Evolutionary conservation across 2,888 invertebrate genomes (phyloP).

Genomic region (Spilosoma lubricipeda): DNA sequence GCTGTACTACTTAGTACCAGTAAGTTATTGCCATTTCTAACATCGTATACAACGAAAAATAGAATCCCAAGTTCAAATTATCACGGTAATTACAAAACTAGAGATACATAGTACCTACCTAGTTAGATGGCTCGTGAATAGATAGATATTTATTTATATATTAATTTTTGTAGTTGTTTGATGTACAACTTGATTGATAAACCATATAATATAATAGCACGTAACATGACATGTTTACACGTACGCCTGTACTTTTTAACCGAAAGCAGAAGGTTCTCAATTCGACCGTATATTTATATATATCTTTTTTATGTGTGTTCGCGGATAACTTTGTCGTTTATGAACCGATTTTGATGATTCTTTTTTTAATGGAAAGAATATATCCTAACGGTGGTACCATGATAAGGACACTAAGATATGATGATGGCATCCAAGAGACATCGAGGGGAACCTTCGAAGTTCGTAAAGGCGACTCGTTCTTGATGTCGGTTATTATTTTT

Average conservation of each 20-base stretch:
- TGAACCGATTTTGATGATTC: too few relatives aligned
- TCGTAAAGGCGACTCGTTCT: too few relatives aligned
- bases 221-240: neutral
- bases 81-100: conserved; percentile 10
- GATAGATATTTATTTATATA: neutral
- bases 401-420: too few relatives aligned
- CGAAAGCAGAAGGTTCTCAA: too few relatives aligned
- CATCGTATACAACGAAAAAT: neutral
- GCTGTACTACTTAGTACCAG: neutral
- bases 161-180: neutral
- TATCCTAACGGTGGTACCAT: too few relatives aligned
- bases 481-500: too few relatives aligned
- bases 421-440: too few relatives aligned
- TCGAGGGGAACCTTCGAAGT: too few relatives aligned
- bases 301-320: too few relatives aligned
- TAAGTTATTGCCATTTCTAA: neutral
- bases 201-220: neutral
- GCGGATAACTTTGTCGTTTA: too few relatives aligned
- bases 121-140: conserved; percentile 4
- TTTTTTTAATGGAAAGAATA: too few relatives aligned
- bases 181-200: conserved; percentile 3
- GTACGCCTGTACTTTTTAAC: conserved; percentile 3
- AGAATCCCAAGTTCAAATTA: conserved; percentile 3
- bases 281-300: too few relatives aligned
- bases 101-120: conserved; percentile 13